These are phyloP conservation scores for Syrrhaptes paradoxus DNA, from an alignment of 2,113 vertebrate species.

Conservation along the genomic window DNA sequence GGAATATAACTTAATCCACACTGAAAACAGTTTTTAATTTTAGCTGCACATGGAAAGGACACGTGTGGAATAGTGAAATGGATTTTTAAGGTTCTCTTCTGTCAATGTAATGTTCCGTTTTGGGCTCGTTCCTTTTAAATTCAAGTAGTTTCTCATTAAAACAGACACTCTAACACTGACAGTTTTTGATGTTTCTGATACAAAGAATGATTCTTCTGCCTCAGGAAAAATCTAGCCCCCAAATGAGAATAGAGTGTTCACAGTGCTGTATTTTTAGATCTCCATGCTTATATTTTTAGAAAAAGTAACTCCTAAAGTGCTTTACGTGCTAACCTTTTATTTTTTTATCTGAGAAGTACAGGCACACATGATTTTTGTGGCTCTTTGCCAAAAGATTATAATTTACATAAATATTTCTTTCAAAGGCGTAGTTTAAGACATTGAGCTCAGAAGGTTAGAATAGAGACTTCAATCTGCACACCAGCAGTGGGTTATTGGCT, in stretches of 20 bases:
- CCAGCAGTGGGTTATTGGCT: conserved; percentile 68
- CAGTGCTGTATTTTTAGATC: conserved; percentile 51
- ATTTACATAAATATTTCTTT: conserved; percentile 78
- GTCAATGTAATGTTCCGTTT: neutral
- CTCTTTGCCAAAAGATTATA: conserved; percentile 68
- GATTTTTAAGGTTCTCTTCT: neutral
- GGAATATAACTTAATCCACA: neutral
- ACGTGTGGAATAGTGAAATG: neutral
- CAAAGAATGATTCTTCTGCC: neutral
- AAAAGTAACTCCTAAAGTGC: conserved; percentile 61
- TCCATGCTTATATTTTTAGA: conserved; percentile 43
- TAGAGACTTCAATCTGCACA: conserved; percentile 70
- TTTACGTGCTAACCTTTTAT: conserved; percentile 60
- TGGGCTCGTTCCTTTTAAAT: neutral
- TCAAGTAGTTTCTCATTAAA: neutral
- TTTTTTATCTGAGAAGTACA: conserved; percentile 67
- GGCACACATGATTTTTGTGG: conserved; percentile 63
- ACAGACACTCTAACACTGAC: neutral
- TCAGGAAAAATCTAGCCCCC: conserved; percentile 7
- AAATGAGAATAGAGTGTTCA: conserved; percentile 1
- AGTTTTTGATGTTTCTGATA: conserved; percentile 1
- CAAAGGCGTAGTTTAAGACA: conserved; percentile 57
- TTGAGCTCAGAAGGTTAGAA: conserved; percentile 66
- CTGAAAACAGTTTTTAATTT: neutral
- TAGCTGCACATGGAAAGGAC: neutral